Conservation (phyloP, 2,113 vertebrate genomes). For the Callocephalon fimbriatum region DNA sequence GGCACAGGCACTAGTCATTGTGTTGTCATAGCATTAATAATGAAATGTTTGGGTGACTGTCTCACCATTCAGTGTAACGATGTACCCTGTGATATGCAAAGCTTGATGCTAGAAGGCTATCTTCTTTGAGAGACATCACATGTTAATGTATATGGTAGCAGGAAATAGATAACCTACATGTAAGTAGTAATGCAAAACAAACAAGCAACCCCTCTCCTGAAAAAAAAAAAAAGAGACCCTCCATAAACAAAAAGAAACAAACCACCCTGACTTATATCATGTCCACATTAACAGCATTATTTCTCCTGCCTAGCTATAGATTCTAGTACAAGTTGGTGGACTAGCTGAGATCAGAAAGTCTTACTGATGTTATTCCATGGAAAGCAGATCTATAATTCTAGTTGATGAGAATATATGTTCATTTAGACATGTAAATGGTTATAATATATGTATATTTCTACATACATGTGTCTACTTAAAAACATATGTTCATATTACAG, state of each 20-base stretch:
- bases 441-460: background rate
- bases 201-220: fast-evolving
- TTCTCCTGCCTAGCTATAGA: background rate
- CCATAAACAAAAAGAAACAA: background rate
- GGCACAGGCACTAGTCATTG: background rate
- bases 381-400: background rate
- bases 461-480: fast-evolving
- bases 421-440: fast-evolving
- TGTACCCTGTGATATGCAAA: background rate
- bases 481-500: fast-evolving
- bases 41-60: background rate
- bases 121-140: background rate
- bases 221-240: too few species aligned
- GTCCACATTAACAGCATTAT: background rate
- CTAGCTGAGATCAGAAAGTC: background rate
- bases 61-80: background rate
- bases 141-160: background rate
- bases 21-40: background rate
- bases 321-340: background rate
- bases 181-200: background rate
- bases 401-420: background rate
- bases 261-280: fast-evolving
- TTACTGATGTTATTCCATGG: background rate
- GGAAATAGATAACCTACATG: background rate
- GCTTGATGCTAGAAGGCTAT: fast-evolving